Evolutionary conservation across 2,113 vertebrate genomes (phyloP).

Genomic region (Salminus brasiliensis): DNA sequence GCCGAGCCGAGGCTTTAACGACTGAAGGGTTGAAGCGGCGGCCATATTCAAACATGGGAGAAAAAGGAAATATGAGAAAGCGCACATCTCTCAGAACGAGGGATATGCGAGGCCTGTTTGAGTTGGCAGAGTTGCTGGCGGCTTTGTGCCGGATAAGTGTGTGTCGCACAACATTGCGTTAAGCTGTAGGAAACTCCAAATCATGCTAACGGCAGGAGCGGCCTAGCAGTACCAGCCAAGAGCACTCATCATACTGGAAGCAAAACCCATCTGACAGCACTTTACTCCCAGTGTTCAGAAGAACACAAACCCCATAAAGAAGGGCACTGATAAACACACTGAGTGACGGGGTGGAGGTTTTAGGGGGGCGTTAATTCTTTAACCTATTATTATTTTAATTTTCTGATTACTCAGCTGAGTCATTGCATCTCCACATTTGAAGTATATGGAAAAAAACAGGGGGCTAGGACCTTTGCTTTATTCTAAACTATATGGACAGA

Average conservation of each 20-base stretch:
- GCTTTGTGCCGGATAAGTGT: constrained; percentile 72
- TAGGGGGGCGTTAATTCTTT: too few relatives aligned
- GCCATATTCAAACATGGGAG: constrained; percentile 70
- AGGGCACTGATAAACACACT: background rate
- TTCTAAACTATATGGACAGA: too few relatives aligned
- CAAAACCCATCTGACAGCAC: background rate
- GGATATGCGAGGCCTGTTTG: constrained; percentile 73
- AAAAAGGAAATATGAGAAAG: constrained; percentile 58
- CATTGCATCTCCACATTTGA: too few relatives aligned
- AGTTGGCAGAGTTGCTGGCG: constrained; percentile 68
- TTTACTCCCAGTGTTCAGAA: too few relatives aligned
- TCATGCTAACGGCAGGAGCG: constrained; percentile 73
- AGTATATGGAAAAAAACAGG: too few relatives aligned
- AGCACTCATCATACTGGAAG: constrained; percentile 59
- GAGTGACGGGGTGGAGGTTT: background rate
- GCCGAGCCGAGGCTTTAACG: constrained; percentile 74
- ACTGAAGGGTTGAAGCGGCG: constrained; percentile 76
- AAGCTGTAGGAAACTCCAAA: constrained; percentile 76
- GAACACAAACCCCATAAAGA: background rate
- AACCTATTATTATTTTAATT: too few relatives aligned
- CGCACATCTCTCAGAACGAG: constrained; percentile 68
- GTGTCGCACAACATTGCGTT: constrained; percentile 73
- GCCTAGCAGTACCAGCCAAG: constrained; percentile 65
- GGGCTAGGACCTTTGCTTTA: too few relatives aligned
- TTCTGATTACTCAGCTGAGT: too few relatives aligned